Evolutionary conservation across 2,797 vertebrate genomes (phyloP), one percentile per base, ranked within the genome.

Genomic region (Poecilia picta): DNA sequence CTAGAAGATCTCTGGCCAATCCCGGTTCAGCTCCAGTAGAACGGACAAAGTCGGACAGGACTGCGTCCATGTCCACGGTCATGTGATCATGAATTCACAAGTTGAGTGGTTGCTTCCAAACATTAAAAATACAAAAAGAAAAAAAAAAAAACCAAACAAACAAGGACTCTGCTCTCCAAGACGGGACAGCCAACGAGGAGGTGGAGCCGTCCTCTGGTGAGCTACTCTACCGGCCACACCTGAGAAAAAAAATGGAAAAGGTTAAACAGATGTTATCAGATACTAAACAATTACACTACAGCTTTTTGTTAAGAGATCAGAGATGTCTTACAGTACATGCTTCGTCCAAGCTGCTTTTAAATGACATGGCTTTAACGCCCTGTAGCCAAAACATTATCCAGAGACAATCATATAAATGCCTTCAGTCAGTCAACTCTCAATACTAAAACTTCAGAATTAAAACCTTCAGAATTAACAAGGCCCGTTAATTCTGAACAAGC

Each of bases 11-110:
- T 93, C 98, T 96, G 86, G 98, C 98, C 95, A 99, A 94, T 81
- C 98, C 98, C 0, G 98, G 98, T 95, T 99, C 98, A 76, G 98
- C 98, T 95, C 98, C 98, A 47, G 98, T 99, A 59, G 98, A 98
- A 96, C 97, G 97, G 89, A 99, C 97, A 96, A 99, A 99, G 94
- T 98, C 97, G 72, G 98, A 98, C 88, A 99, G 96, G 95, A 99
- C 97, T 91, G 97, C 94, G 95, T 99, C 98, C 98, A 98, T 99
- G 95, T 97, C 98, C 96, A 91, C 95, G 95, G 97, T 96, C 96
- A 97, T 96, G 97, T 95, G 96, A 97, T 97, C 97, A 96, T 97
- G 95, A 96, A 96, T 93, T 93, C 88, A 95, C 89, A 82, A 82
- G 90, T 91, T 87, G 85, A 88, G 81, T 75, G 92, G 91, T 84